phyloP scores from a whole-genome alignment of 2,113 vertebrate species.

The Rousettus leschenaultii region DNA sequence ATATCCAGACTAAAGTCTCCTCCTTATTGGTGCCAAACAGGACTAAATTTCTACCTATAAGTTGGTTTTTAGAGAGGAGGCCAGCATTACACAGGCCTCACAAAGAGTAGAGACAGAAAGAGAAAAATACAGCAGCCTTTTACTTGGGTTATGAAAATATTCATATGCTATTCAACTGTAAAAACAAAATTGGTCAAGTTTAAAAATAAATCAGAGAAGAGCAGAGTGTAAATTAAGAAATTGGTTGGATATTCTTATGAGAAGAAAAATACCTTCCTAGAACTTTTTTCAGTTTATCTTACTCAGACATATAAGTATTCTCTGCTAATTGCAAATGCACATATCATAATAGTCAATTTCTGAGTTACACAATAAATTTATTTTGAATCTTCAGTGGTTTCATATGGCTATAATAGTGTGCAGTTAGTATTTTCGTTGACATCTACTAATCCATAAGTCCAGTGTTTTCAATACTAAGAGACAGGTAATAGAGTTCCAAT shows the following conservation, averaged over 20 bases:
- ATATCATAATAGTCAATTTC: slow-evolving; percentile 31
- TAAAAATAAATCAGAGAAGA: slow-evolving; percentile 34
- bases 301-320: slow-evolving; percentile 17
- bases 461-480: slow-evolving; percentile 9
- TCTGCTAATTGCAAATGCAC: slow-evolving; percentile 40
- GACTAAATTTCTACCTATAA: not conserved
- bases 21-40: not conserved
- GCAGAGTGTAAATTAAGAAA: not conserved
- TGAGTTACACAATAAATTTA: slow-evolving; percentile 2
- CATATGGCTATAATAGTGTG: not conserved
- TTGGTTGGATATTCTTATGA: not conserved
- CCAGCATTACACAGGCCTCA: not conserved
- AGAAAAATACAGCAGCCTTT: not conserved
- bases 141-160: not conserved
- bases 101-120: not conserved
- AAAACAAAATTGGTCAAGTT: slow-evolving; percentile 14
- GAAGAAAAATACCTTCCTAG: slow-evolving; percentile 46
- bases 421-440: slow-evolving; percentile 24
- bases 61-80: not conserved
- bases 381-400: slow-evolving; percentile 27
- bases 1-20: not conserved
- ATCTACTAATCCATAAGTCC: not conserved
- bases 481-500: not conserved
- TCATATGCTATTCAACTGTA: not conserved
- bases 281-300: slow-evolving; percentile 25